Conservation (phyloP, 2,797 vertebrate species). For the Pelochelys cantorii region DNA sequence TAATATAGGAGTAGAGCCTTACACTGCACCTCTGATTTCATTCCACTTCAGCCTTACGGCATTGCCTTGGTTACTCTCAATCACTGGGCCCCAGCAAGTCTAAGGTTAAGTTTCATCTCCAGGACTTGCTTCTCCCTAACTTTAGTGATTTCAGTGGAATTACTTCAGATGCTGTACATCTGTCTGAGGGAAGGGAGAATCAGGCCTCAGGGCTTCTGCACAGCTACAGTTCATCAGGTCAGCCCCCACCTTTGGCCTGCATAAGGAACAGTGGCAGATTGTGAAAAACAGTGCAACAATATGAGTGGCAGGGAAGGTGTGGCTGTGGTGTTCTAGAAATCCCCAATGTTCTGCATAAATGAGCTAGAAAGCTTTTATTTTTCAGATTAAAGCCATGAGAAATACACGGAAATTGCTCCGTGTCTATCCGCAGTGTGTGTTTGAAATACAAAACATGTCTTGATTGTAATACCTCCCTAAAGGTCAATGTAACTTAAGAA, state of each 20-base stretch:
- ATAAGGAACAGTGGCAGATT: accelerated
- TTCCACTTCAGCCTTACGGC: not conserved
- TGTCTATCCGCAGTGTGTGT: slow-evolving; percentile 43
- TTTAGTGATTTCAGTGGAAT: not conserved
- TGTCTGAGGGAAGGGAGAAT: not conserved
- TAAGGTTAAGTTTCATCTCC: not conserved
- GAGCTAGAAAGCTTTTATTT: slow-evolving; percentile 37
- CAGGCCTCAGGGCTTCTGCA: not conserved
- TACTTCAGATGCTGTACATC: not conserved
- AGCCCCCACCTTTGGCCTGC: not conserved
- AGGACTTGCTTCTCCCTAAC: accelerated
- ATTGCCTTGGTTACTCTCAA: accelerated
- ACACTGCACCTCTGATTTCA: not conserved
- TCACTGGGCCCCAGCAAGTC: not conserved
- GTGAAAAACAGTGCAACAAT: not conserved
- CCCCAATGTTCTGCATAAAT: slow-evolving; percentile 16
- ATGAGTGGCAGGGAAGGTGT: slow-evolving; percentile 30
- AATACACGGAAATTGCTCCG: slow-evolving; percentile 50
- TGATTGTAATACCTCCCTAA: slow-evolving; percentile 53
- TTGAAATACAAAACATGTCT: slow-evolving; percentile 37
- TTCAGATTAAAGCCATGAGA: slow-evolving; percentile 43
- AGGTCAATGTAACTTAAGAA: slow-evolving; percentile 50
- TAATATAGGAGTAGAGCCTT: not conserved
- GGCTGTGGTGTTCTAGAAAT: slow-evolving; percentile 23
- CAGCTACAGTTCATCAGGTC: not conserved